A percentile compares a stretch with the other conserved stretches of the same genome.
Evolutionary conservation across 2,888 invertebrate genomes (phyloP).

Genomic region (Amphipyra berbera): DNA sequence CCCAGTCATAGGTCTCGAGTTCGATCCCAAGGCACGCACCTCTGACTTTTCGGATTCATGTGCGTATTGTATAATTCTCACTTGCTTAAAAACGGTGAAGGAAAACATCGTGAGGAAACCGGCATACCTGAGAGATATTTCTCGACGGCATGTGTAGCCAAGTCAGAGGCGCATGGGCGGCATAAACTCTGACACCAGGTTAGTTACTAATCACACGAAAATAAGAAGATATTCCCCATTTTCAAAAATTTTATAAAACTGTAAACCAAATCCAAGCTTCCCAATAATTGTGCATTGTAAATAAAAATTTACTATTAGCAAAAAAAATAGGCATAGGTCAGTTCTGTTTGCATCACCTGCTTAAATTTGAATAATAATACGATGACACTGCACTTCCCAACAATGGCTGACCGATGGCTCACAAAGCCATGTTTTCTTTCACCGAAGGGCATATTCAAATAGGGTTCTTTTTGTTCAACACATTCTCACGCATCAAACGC

Average conservation of each 20-base stretch:
- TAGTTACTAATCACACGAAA: too few relatives aligned
- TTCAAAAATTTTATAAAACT: constrained; percentile 9
- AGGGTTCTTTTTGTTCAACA: constrained; percentile 78
- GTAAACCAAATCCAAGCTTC: constrained; percentile 32
- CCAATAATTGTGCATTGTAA: constrained; percentile 58
- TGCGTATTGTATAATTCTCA: too few relatives aligned
- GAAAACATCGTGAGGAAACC: too few relatives aligned
- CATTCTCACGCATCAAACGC: constrained; percentile 88
- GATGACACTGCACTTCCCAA: constrained; percentile 73
- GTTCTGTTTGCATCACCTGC: constrained; percentile 84
- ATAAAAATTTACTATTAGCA: constrained; percentile 52
- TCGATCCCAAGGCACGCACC: too few relatives aligned
- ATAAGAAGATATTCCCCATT: background rate
- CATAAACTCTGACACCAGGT: too few relatives aligned
- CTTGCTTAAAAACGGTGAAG: too few relatives aligned
- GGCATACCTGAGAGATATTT: too few relatives aligned
- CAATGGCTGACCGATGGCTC: constrained; percentile 75
- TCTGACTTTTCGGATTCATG: too few relatives aligned
- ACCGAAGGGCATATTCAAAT: constrained; percentile 87
- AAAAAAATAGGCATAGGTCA: constrained; percentile 77
- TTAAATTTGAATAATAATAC: constrained; percentile 84
- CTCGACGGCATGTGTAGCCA: too few relatives aligned
- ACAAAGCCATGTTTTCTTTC: constrained; percentile 84
- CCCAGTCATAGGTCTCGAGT: too few relatives aligned
- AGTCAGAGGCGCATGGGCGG: too few relatives aligned